These are phyloP conservation scores for Tigriopus japonicus DNA, from an alignment of 1,140 invertebrate genomes.

Conservation along the genomic window DNA sequence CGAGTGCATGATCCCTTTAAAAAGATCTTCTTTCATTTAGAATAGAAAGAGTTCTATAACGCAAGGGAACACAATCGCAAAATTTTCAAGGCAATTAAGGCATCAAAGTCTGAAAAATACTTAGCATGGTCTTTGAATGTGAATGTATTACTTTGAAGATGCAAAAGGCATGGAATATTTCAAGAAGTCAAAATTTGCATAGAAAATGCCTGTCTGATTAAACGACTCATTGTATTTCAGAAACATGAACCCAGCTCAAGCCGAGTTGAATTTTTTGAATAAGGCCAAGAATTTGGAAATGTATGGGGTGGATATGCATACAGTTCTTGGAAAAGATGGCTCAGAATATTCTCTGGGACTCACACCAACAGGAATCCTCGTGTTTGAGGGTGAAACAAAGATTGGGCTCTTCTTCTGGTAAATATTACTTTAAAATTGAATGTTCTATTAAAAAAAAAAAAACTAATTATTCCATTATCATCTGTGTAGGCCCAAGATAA, in stretches of 20 bases:
- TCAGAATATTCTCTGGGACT: constrained; percentile 81
- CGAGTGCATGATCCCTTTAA: too few species aligned
- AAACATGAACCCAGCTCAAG: constrained; percentile 66
- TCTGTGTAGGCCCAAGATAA: constrained; percentile 47
- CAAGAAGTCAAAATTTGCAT: too few species aligned
- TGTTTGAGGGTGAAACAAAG: constrained; percentile 84
- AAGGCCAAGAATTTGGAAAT: constrained; percentile 90
- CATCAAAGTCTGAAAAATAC: too few species aligned
- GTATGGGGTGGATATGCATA: constrained; percentile 92
- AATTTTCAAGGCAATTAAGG: too few species aligned
- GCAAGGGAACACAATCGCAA: too few species aligned
- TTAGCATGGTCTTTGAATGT: too few species aligned
- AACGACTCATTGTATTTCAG: constrained; percentile 27
- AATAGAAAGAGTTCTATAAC: too few species aligned
- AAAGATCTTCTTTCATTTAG: too few species aligned
- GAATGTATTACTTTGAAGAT: too few species aligned
- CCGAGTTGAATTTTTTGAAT: constrained; percentile 76
- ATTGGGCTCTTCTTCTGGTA: constrained; percentile 95
- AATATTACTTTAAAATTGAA: constrained; percentile 21
- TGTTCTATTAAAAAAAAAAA: too few species aligned
- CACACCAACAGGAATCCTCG: constrained; percentile 89
- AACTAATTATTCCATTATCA: constrained; percentile 19
- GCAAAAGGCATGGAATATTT: too few species aligned
- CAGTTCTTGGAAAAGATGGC: constrained; percentile 80
- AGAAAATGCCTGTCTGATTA: too few species aligned